Percentiles rank a stretch among this genome's conserved stretches.
Conservation (phyloP, 2,797 vertebrate species). For the Lacerta agilis region DNA sequence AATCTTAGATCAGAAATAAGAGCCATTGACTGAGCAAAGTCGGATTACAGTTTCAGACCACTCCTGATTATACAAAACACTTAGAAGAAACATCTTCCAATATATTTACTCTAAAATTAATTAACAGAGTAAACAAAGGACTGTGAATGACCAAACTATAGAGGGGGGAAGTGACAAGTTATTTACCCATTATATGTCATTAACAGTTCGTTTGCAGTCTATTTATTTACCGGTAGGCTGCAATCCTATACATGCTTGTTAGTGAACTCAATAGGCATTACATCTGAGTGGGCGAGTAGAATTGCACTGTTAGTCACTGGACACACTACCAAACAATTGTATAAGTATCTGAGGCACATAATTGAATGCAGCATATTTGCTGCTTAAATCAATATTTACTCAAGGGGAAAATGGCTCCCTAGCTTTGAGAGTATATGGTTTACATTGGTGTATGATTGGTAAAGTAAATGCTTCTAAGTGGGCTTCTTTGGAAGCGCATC, state of each 20-base stretch:
- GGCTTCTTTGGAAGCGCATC: not conserved
- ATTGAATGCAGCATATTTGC: not conserved
- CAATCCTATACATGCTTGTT: not conserved
- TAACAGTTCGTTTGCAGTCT: not conserved
- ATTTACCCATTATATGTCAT: not conserved
- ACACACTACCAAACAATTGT: not conserved
- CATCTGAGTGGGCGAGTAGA: not conserved
- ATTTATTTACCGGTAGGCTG: not conserved
- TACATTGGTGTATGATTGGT: not conserved
- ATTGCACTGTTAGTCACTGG: not conserved
- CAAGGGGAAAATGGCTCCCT: not conserved
- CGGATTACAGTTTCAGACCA: not conserved
- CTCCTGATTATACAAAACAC: not conserved
- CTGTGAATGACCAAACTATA: not conserved
- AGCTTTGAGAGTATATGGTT: not conserved
- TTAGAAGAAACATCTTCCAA: not conserved
- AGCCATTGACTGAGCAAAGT: not conserved
- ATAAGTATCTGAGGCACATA: not conserved
- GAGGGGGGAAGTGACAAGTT: not conserved
- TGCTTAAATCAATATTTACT: not conserved
- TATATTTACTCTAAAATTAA: not conserved
- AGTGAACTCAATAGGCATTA: not conserved
- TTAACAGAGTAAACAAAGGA: not conserved
- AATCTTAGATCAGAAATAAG: not conserved
- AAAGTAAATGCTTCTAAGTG: not conserved